Base-by-base conservation (phyloP, 1,140 invertebrate genomes). In the Octopus sinensis region DNA sequence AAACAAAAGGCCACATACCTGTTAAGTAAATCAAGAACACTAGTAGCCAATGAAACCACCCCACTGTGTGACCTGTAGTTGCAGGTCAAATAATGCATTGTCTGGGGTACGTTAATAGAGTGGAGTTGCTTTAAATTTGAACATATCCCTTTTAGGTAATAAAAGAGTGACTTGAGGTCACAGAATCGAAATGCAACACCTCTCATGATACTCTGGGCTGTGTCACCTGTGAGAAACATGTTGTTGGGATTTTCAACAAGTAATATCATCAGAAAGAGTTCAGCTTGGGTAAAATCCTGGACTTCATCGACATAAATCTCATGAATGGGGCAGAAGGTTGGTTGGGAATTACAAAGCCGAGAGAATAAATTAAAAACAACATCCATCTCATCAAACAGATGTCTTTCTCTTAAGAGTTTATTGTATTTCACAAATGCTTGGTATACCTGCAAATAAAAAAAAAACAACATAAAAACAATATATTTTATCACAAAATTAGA, bases 161-260 rank as follows among this genome's bases (percentile, higher is more conserved):
- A 88, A 82, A 89, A 90, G 9, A 90, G 83, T 3, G 87, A 86
- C 23, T 84, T 85, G 4, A 90, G 85, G 82, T 90, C 89, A 79
- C 83, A 86, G 81, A 90, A 90, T 43, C 89, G 82, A 84, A 90
- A 90, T 1, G 89, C 83, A 5, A 90, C 86, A 30, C 89, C 89
- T 23, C 88, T 81, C 89, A 90, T 90, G 71, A 90, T 90, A 80
- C 88, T 88, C 83, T 90, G 89, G 3, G 89, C 89, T 53, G 89
- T 90, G 82, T 90, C 89, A 10, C 89, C 89, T 5, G 89, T 90
- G 54, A 90, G 84, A 81, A 90, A 90, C 86, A 89, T 89, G 12
- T 87, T 80, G 80, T 90, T 90, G 53, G 89, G 89, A 68, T 88
- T 85, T 71, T 88, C 84, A 75, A 86, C 87, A 30, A 89, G 80